Percentiles rank a stretch among this genome's conserved stretches.
Conservation (phyloP, 2,113 vertebrate genomes). For the Scophthalmus maximus region DNA sequence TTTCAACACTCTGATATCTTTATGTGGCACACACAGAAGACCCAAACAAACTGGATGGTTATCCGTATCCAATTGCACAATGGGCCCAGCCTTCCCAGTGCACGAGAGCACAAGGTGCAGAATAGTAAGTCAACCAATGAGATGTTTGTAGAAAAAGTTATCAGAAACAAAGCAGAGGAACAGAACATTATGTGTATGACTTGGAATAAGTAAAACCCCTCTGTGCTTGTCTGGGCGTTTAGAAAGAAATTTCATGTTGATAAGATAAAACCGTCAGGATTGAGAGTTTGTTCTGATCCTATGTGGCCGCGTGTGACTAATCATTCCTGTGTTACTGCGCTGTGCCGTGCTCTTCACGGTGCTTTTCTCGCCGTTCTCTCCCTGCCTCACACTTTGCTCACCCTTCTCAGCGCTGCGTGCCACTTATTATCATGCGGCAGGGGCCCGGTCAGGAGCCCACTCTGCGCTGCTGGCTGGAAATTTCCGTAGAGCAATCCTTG, state of each 20-base stretch:
- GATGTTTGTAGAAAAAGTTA: conserved; percentile 30
- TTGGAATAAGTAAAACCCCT: conserved; percentile 9
- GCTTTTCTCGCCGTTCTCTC: conserved; percentile 2
- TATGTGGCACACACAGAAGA: conserved; percentile 17
- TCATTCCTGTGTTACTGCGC: conserved; percentile 41
- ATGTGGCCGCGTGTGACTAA: not conserved
- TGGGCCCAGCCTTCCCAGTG: conserved; percentile 15
- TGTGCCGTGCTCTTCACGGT: not conserved
- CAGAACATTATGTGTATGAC: conserved; percentile 39
- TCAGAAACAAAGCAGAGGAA: conserved; percentile 15
- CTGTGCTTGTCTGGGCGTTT: not conserved
- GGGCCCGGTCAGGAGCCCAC: conserved; percentile 25
- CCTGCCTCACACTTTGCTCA: conserved; percentile 9
- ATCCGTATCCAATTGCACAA: conserved; percentile 35
- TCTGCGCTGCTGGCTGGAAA: conserved; percentile 66
- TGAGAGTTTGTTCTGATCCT: conserved; percentile 29
- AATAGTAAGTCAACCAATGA: conserved; percentile 17
- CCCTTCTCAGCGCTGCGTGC: conserved; percentile 20
- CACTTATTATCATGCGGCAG: conserved; percentile 59
- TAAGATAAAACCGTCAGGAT: not conserved
- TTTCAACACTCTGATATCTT: conserved; percentile 3
- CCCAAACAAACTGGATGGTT: conserved; percentile 43
- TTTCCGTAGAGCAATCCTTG: conserved; percentile 76
- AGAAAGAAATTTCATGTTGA: conserved; percentile 3
- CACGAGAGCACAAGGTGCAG: conserved; percentile 9